Conservation (phyloP, 2,113 vertebrate genomes). For the Corvus cornix region DNA sequence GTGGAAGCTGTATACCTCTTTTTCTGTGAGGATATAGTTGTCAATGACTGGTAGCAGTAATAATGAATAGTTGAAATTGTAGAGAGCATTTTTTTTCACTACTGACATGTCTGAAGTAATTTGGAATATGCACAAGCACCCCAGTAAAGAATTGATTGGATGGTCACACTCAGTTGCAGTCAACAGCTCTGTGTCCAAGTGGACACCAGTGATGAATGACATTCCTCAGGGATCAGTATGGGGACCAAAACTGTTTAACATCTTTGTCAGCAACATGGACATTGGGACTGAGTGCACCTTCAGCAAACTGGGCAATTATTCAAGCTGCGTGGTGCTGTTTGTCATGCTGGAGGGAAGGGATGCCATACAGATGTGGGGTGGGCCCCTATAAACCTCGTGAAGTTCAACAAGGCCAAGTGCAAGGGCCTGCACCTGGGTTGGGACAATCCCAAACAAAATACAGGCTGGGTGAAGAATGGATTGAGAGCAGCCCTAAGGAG, state of each 20-base stretch:
- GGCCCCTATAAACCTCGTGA: fast-evolving
- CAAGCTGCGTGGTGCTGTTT: neutral
- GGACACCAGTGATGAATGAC: neutral
- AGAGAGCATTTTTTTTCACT: neutral
- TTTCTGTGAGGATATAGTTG: neutral
- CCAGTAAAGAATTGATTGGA: neutral
- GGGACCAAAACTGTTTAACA: neutral
- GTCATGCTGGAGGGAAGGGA: neutral
- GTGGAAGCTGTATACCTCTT: neutral
- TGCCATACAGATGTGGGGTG: neutral
- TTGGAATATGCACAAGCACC: neutral
- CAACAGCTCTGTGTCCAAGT: neutral
- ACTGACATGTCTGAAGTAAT: neutral
- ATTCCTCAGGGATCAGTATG: no score
- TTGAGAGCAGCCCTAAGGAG: neutral
- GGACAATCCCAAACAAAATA: neutral
- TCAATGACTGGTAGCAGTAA: neutral
- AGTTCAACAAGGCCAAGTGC: neutral
- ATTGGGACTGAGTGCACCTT: neutral
- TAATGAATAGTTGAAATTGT: neutral
- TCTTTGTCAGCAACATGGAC: neutral
- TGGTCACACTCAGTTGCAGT: neutral
- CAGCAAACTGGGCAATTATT: fast-evolving
- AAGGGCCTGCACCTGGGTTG: neutral
- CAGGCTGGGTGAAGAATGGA: neutral